phyloP scores from a whole-genome alignment of 2,888 invertebrate genomes.

The Drosophila algonquin region DNA sequence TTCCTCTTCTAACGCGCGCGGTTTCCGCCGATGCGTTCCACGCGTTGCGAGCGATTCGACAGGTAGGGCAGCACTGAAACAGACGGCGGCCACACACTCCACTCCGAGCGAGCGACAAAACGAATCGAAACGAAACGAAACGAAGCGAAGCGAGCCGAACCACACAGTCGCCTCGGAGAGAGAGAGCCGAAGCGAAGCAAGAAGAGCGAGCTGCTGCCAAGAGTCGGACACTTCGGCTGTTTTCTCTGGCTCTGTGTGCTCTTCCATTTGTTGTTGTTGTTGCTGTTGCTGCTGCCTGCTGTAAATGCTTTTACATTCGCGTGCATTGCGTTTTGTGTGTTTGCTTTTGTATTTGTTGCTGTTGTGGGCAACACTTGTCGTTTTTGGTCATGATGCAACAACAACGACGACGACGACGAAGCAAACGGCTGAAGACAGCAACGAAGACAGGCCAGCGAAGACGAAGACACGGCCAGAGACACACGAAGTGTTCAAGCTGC shows the following conservation, averaged over 20 bases:
- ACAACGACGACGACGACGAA: conserved; percentile 40
- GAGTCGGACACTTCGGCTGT: not conserved
- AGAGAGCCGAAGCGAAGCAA: conserved; percentile 1
- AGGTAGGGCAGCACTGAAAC: conserved; percentile 76
- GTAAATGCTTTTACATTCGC: conserved; percentile 58
- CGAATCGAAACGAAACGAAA: not conserved
- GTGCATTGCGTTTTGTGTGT: conserved; percentile 8
- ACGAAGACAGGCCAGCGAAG: not conserved
- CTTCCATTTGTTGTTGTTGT: not conserved
- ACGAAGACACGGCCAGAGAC: conserved; percentile 2
- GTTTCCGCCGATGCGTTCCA: conserved; percentile 48
- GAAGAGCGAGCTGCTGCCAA: not conserved
- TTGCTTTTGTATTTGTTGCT: conserved; percentile 22
- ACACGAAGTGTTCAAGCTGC: conserved; percentile 31
- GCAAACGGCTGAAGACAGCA: conserved; percentile 33
- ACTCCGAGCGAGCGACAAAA: not conserved
- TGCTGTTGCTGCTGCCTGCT: conserved; percentile 22
- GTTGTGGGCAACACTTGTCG: conserved; percentile 40
- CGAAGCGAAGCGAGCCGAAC: not conserved
- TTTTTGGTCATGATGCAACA: conserved; percentile 66
- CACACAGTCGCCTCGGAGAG: conserved; percentile 1
- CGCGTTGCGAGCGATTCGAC: conserved; percentile 74
- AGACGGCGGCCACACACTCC: not conserved
- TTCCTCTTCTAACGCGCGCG: conserved; percentile 31
- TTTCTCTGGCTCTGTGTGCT: not conserved